These are phyloP conservation scores for Trissoscelio sp. DNA, from an alignment of 2,888 invertebrate genomes.

Conservation along the genomic window DNA sequence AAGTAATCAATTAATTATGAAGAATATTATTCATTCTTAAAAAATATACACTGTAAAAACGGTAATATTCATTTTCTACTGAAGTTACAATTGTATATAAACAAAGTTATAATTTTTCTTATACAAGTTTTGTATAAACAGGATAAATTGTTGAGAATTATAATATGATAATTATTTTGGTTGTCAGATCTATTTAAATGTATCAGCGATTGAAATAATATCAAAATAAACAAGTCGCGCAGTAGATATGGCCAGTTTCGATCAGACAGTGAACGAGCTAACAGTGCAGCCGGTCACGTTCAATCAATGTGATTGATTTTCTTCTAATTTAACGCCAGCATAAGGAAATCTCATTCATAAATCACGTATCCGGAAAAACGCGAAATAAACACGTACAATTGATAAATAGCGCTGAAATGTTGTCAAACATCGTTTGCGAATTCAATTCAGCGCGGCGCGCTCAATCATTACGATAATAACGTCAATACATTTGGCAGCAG, in stretches of 20 bases:
- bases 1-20: no score
- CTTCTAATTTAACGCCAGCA: conserved; percentile 46
- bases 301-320: conserved; percentile 62
- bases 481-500: conserved; percentile 33
- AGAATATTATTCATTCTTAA: no score
- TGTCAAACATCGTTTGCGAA: conserved; percentile 45
- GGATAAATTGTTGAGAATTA: no score
- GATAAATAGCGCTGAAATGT: conserved; percentile 50
- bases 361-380: conserved; percentile 46
- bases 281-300: conserved; percentile 31
- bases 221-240: neutral
- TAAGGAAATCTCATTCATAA: conserved; percentile 60
- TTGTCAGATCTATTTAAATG: no score
- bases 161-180: no score
- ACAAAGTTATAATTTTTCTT: no score
- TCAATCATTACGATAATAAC: conserved; percentile 50
- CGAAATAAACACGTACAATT: conserved; percentile 43
- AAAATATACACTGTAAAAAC: no score
- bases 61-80: no score
- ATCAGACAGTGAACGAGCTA: conserved; percentile 32
- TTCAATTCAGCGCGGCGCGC: conserved; percentile 35
- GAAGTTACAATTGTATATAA: no score
- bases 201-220: neutral
- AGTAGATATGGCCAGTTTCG: conserved; percentile 48
- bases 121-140: no score